A percentile compares a stretch with the other conserved stretches of the same genome.
Evolutionary conservation across 1,140 invertebrate genomes (phyloP).

Genomic region (Solen grandis): DNA sequence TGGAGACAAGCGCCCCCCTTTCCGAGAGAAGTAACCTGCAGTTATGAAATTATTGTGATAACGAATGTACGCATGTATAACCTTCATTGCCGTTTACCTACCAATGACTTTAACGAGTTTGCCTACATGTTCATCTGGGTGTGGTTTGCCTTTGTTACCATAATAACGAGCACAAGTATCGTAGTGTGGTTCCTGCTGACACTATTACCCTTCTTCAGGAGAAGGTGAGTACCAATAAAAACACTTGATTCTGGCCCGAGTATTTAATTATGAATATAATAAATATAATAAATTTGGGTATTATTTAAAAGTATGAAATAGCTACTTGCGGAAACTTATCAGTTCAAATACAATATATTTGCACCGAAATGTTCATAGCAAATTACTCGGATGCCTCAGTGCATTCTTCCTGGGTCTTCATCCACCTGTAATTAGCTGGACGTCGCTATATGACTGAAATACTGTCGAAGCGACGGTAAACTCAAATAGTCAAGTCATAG

Average conservation of each 20-base stretch:
- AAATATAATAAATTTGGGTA: background rate
- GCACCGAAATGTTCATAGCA: background rate
- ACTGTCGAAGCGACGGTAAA: too few relatives aligned
- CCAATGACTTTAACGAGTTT: conserved; percentile 29
- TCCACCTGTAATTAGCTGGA: too few relatives aligned
- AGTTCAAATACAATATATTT: background rate
- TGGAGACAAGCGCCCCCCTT: conserved; percentile 17
- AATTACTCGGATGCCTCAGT: too few relatives aligned
- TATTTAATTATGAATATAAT: background rate
- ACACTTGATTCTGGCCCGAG: background rate
- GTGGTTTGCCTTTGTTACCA: conserved; percentile 47
- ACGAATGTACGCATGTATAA: background rate
- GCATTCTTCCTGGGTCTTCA: too few relatives aligned
- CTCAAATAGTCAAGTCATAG: background rate
- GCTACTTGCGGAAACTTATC: background rate
- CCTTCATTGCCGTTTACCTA: background rate
- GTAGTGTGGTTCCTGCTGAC: conserved; percentile 15
- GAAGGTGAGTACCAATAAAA: conserved; percentile 7
- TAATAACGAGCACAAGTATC: conserved; percentile 16
- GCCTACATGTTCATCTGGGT: conserved; percentile 40
- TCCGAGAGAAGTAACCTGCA: conserved; percentile 16
- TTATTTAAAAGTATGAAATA: background rate
- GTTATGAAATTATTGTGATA: background rate
- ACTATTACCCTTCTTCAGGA: conserved; percentile 29
- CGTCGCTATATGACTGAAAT: too few relatives aligned